Base-by-base conservation (phyloP, 2,888 invertebrate species). In the Calameuta idolon region DNA sequence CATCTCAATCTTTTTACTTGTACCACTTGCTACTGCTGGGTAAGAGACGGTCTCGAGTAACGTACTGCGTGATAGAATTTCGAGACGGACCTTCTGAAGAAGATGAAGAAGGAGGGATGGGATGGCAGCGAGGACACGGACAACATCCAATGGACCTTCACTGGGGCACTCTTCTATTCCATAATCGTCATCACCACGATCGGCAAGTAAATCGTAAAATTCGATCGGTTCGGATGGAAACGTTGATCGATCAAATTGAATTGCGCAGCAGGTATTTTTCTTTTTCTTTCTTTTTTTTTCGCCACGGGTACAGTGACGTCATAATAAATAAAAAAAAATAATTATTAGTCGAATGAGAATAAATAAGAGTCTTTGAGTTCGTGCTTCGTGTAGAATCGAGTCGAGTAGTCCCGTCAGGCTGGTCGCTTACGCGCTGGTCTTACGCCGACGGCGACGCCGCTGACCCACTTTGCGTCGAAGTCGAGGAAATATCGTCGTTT, bases 121-220 rank as follows among this genome's bases (percentile, higher is more conserved):
- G 97, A 98, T 89, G 98, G 98, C 76, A 95, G 94, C 87, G 95
- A 95, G 91, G 94, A 94, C 86, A 91, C 92, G 75, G 90, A 92
- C 12, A 92, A 92, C 79, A 92, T 93, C 9, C 97, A 97, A 91
- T 97, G 97, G 97, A 96, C 97, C 74, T 96, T 96, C 92, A 95
- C 95, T 34, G 98, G 98, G 23, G 97, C 98, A 0, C 93, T 98
- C 33, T 97, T 98, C 92, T 98, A 98, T 93, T 98, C 98, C 85
- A 98, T 98, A 89, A 97, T 98, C 85, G 98, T 98, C 84, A 98
- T 98, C 91, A 98, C 98, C 77, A 98, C 98, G 68, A 98, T 98
- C 84, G 98, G 98, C 98, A 90, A 94, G 95, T 92, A 75, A 37
- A 23, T 35, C 23, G 23, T 37, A 4, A 4, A 15, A 37, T 23